Evolutionary conservation across 1,140 invertebrate species (phyloP).

Genomic region (Trichonephila inaurata): DNA sequence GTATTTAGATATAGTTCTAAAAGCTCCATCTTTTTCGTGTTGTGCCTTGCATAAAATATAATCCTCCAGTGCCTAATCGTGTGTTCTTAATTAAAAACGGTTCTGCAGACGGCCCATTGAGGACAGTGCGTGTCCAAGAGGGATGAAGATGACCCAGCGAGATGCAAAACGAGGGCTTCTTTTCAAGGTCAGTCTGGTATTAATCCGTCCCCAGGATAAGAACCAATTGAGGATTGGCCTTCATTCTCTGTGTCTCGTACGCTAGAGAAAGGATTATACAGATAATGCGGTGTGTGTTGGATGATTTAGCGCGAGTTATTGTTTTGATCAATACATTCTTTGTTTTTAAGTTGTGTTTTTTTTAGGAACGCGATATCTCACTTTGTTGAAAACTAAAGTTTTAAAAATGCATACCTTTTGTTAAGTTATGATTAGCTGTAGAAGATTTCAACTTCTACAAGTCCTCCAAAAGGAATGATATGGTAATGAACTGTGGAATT

Average conservation of each 20-base stretch:
- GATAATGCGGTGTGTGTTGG: background rate
- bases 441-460: too few relatives aligned
- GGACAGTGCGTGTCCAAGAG: slow-evolving; percentile 5
- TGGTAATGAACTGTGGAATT: too few relatives aligned
- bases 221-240: background rate
- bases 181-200: slow-evolving; percentile 4
- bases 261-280: background rate
- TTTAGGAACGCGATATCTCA: background rate
- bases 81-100: background rate
- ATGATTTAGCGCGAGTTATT: background rate
- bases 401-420: background rate
- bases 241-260: background rate
- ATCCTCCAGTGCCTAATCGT: background rate
- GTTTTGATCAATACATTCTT: background rate
- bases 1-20: background rate
- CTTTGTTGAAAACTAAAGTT: background rate
- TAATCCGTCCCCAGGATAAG: background rate
- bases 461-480: too few relatives aligned
- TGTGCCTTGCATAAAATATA: background rate
- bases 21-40: background rate
- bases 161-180: background rate
- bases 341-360: background rate
- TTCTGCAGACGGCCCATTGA: slow-evolving; percentile 6
- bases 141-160: background rate
- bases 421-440: too few relatives aligned